phyloP scores from a whole-genome alignment of 2,113 vertebrate genomes.

The Dascyllus trimaculatus region DNA sequence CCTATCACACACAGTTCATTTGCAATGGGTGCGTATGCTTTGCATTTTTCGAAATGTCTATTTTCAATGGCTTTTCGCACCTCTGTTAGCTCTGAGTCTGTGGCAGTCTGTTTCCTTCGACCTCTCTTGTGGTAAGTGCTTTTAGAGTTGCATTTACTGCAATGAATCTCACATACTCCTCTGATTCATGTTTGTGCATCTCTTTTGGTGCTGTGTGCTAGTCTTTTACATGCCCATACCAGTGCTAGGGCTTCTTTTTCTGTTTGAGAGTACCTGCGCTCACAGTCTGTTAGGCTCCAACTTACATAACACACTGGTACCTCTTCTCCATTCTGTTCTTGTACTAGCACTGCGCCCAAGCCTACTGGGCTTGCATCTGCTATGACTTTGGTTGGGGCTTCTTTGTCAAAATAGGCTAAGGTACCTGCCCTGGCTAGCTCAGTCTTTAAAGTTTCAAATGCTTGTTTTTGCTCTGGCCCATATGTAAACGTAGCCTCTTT shows the following conservation, averaged over 20 bases:
- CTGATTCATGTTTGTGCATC: background rate
- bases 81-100: no score
- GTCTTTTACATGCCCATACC: constrained; percentile 45
- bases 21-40: no score
- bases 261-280: constrained; percentile 29
- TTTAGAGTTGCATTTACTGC: background rate
- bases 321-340: background rate
- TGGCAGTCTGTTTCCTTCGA: background rate
- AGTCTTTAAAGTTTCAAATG: background rate
- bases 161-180: background rate
- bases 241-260: constrained; percentile 18
- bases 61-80: no score
- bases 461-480: background rate
- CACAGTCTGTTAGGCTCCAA: constrained; percentile 25
- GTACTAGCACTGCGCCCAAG: background rate
- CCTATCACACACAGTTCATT: no score
- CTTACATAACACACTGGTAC: constrained; percentile 30
- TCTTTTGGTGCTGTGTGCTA: background rate
- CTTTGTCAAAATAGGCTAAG: background rate
- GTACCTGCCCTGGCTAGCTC: background rate
- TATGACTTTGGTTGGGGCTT: no score
- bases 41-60: no score
- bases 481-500: background rate
- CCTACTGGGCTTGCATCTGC: constrained; percentile 12
- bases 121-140: background rate